Percentiles rank a stretch among this genome's conserved stretches.
These are phyloP conservation scores for Dolichoris vasculosae DNA, from an alignment of 1,140 invertebrate genomes.

Conservation along the genomic window DNA sequence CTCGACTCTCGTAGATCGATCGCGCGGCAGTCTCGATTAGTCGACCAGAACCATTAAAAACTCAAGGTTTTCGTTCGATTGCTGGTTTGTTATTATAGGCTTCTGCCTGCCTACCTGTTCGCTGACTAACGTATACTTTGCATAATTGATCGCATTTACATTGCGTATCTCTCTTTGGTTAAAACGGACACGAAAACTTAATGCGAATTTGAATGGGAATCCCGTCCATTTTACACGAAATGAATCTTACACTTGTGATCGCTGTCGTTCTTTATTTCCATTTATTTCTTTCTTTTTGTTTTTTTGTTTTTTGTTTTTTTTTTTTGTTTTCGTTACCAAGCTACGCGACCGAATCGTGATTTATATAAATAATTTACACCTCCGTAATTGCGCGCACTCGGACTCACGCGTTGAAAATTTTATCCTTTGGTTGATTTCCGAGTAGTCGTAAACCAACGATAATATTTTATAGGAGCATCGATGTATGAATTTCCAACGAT, in stretches of 20 bases:
- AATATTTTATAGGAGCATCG: not conserved
- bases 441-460: not conserved
- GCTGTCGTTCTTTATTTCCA: not conserved
- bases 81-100: conserved; percentile 29
- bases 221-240: conserved; percentile 8
- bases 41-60: conserved; percentile 32
- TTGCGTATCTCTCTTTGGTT: conserved; percentile 45
- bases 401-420: not conserved
- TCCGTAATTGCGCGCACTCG: not conserved
- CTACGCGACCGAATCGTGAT: too few species aligned
- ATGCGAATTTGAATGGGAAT: conserved; percentile 15
- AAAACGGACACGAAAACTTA: conserved; percentile 43
- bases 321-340: not conserved
- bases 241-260: conserved; percentile 19
- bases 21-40: conserved; percentile 43
- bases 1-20: conserved; percentile 9
- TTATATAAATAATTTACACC: not conserved
- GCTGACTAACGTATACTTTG: conserved; percentile 30
- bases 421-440: not conserved
- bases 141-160: conserved; percentile 53
- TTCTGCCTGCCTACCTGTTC: conserved; percentile 16
- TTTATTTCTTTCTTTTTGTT: not conserved
- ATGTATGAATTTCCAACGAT: not conserved
- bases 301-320: not conserved
- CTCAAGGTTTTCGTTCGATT: conserved; percentile 33